These are phyloP conservation scores for Molorchus minor DNA, from an alignment of 2,888 invertebrate genomes.

Conservation along the genomic window DNA sequence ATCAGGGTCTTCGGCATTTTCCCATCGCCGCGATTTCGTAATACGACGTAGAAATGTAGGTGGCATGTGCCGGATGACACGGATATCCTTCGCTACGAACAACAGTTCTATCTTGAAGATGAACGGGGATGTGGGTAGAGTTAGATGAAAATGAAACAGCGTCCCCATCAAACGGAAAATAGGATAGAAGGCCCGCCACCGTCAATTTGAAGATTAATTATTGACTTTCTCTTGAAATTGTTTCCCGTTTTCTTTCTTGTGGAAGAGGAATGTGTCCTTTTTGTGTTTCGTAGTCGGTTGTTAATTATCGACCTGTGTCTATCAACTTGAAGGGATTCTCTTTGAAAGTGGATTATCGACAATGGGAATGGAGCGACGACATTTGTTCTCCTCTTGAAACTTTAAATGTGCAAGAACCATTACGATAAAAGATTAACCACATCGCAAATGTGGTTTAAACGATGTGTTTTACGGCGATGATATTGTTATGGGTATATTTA, in stretches of 20 bases:
- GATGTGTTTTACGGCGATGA: not conserved
- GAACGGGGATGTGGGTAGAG: constrained; percentile 25
- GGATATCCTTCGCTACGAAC: constrained; percentile 17
- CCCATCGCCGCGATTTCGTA: no score
- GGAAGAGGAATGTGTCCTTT: not conserved
- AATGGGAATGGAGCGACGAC: not conserved
- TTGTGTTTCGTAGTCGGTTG: not conserved
- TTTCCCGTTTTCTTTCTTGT: not conserved
- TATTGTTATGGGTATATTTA: not conserved
- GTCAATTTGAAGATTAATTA: constrained; percentile 21
- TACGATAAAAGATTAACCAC: not conserved
- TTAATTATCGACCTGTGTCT: not conserved
- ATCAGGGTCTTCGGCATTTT: no score
- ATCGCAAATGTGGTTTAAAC: not conserved
- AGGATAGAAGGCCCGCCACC: constrained; percentile 15
- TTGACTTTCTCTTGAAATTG: constrained; percentile 20
- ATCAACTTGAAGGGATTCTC: not conserved
- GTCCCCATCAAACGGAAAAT: constrained; percentile 13
- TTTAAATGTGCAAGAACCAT: not conserved
- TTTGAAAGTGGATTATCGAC: not conserved
- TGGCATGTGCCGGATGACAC: constrained; percentile 21
- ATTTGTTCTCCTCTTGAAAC: not conserved
- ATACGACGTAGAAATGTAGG: constrained; percentile 15
- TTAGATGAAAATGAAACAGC: constrained; percentile 10
- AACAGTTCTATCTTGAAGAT: constrained; percentile 27